Conservation (phyloP, 2,888 invertebrate species). For the Sesia bembeciformis region DNA sequence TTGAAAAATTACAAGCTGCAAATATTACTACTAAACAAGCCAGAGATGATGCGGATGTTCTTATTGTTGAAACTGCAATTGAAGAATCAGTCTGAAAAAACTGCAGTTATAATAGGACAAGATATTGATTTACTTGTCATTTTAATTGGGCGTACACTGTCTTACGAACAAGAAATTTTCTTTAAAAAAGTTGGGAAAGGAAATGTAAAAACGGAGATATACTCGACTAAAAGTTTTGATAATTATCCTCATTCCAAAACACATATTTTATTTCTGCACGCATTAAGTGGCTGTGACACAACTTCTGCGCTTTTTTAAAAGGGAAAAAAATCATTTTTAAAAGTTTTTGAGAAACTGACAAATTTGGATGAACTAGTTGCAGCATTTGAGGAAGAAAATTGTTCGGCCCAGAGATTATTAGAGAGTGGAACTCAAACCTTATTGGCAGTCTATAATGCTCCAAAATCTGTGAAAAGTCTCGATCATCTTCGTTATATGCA, state of each 20-base stretch:
- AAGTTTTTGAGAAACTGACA: constrained; percentile 12
- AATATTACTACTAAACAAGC: constrained; percentile 20
- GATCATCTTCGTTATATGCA: constrained; percentile 14
- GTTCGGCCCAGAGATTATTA: constrained; percentile 22
- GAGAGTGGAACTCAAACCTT: constrained; percentile 18
- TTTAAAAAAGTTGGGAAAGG: too few species aligned
- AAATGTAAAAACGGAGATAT: too few species aligned
- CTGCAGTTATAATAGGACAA: constrained; percentile 15
- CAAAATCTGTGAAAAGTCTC: constrained; percentile 21
- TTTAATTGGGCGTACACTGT: constrained; percentile 20
- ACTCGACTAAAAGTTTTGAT: too few species aligned
- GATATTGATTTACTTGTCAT: constrained; percentile 22
- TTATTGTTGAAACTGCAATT: constrained; percentile 23
- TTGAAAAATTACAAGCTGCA: constrained; percentile 18
- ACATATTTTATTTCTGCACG: constrained; percentile 19
- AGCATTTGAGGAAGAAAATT: constrained; percentile 29
- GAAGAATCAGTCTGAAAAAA: constrained; percentile 16
- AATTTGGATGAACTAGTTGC: constrained; percentile 19
- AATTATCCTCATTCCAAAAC: too few species aligned
- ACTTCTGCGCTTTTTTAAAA: constrained; percentile 21
- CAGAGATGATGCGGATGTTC: constrained; percentile 14
- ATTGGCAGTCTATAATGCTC: too few species aligned
- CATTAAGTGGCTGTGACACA: constrained; percentile 20
- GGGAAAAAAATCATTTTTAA: constrained; percentile 20
- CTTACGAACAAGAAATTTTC: constrained; percentile 2